Conservation (phyloP, 2,797 vertebrate genomes). For the Tragelaphus eurycerus region DNA sequence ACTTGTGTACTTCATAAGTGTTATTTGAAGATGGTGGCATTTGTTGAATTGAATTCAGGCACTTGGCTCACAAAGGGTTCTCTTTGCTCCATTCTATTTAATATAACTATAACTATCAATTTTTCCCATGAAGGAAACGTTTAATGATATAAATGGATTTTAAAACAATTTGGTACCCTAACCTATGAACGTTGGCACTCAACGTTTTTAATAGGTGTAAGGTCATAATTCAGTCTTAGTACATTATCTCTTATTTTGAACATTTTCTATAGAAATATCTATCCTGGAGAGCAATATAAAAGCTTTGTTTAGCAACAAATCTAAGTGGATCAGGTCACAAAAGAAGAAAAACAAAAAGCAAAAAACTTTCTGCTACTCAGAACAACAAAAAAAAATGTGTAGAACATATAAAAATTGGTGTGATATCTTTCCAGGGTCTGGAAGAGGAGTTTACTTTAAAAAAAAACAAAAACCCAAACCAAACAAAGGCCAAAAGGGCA, state of each 20-base stretch:
- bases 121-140: conserved; percentile 54
- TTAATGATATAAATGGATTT: conserved; percentile 54
- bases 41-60: conserved; percentile 72
- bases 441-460: not conserved
- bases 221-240: conserved; percentile 26
- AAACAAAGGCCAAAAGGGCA: not conserved
- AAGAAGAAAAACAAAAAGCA: not conserved
- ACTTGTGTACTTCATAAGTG: conserved; percentile 70
- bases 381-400: not conserved
- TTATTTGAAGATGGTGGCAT: conserved; percentile 80
- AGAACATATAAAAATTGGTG: not conserved
- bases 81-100: conserved; percentile 64
- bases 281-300: not conserved
- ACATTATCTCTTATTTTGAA: not conserved
- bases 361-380: conserved; percentile 4
- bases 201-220: conserved; percentile 1
- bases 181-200: not conserved
- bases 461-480: not conserved
- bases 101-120: conserved; percentile 42
- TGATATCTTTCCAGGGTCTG: not conserved
- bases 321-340: not conserved
- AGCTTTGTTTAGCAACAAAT: conserved; percentile 8
- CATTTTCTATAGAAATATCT: not conserved
- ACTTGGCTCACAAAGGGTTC: conserved; percentile 69
- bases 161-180: conserved; percentile 24